Evolutionary conservation across 2,888 invertebrate species (phyloP).

Genomic region (Drosophila nr. medialis): DNA sequence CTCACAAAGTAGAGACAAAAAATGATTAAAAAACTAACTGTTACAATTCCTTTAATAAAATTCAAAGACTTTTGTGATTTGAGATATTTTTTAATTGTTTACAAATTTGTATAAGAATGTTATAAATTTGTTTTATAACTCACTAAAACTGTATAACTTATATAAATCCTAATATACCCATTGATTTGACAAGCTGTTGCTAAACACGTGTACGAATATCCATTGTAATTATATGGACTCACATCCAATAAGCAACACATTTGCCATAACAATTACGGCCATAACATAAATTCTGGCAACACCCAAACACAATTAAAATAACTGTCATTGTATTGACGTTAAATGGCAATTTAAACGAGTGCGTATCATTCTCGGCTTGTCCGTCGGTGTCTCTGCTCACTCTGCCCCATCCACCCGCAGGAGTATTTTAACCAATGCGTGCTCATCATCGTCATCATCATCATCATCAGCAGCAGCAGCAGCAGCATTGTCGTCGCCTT

Average conservation of each 20-base stretch:
- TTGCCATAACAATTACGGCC: constrained; percentile 70
- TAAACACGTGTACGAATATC: constrained; percentile 4
- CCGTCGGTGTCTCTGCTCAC: constrained; percentile 12
- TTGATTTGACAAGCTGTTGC: constrained; percentile 12
- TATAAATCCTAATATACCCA: not conserved
- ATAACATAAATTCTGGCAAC: constrained; percentile 78
- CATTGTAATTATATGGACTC: constrained; percentile 12
- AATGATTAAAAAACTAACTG: accelerated
- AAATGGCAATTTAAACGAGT: constrained; percentile 82
- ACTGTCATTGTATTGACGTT: constrained; percentile 82
- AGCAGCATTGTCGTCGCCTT: constrained; percentile 42
- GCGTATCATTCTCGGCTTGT: constrained; percentile 69
- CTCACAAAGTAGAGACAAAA: accelerated
- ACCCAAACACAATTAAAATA: constrained; percentile 82
- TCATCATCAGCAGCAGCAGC: constrained; percentile 20
- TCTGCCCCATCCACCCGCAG: constrained; percentile 8
- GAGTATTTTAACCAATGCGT: constrained; percentile 34
- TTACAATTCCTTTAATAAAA: not conserved
- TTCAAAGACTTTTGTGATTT: not conserved
- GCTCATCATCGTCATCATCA: constrained; percentile 27
- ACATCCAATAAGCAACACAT: constrained; percentile 35
- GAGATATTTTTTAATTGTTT: not conserved
- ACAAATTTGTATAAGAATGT: no score
- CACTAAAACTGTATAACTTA: not conserved
- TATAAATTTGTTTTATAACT: not conserved